These are phyloP conservation scores for Metopolophium dirhodum DNA, from an alignment of 1,140 invertebrate species.

Conservation along the genomic window DNA sequence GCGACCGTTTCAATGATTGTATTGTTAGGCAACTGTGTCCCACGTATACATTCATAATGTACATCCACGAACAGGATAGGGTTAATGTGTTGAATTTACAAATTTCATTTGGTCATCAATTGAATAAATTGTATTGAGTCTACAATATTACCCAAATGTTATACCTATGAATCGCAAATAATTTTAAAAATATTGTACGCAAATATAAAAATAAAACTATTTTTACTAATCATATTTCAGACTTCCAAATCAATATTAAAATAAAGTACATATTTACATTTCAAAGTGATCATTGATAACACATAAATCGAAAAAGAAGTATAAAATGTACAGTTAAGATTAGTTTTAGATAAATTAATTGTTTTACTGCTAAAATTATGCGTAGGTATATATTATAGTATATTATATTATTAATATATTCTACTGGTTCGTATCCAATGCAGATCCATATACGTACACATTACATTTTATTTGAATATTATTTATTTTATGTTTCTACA, in stretches of 20 bases:
- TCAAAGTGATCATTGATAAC: not conserved
- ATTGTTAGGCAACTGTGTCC: slow-evolving; percentile 27
- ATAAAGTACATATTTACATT: not conserved
- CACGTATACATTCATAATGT: not conserved
- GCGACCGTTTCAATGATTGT: slow-evolving; percentile 1
- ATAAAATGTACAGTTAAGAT: not conserved
- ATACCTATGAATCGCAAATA: not conserved
- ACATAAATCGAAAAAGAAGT: not conserved
- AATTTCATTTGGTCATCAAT: not conserved
- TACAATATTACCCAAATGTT: not conserved
- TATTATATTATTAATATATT: not conserved
- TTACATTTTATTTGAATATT: not conserved
- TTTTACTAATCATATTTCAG: not conserved
- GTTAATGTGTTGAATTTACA: slow-evolving; percentile 8
- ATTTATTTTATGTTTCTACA: not conserved
- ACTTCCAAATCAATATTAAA: not conserved
- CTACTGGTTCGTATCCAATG: not conserved
- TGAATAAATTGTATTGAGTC: not conserved
- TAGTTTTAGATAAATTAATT: not conserved
- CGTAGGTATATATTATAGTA: no score
- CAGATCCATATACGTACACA: not conserved
- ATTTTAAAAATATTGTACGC: not conserved
- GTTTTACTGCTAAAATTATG: not conserved
- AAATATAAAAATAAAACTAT: not conserved
- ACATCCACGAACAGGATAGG: not conserved